Percentiles rank a stretch among this genome's conserved stretches.
phyloP scores from a whole-genome alignment of 2,113 vertebrate species.

The Alethe diademata region DNA sequence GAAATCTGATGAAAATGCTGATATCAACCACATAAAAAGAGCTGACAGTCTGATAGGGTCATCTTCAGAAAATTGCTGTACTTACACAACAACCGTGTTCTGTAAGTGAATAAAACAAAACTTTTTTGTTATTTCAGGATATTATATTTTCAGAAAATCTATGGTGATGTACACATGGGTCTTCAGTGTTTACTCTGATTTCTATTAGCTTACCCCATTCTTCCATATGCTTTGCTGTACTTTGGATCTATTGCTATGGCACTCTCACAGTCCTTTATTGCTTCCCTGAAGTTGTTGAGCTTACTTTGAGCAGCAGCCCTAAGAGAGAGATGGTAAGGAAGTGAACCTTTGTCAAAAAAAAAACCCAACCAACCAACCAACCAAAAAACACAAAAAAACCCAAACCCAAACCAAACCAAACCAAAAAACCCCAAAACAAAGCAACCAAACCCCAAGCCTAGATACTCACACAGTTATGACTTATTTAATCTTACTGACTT shows the following conservation, averaged over 20 bases:
- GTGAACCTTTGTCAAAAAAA: not conserved
- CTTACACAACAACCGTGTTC: not conserved
- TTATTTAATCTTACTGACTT: not conserved
- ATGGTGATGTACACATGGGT: not conserved
- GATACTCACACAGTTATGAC: not conserved
- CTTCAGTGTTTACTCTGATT: not conserved
- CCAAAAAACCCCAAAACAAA: not conserved
- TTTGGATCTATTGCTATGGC: conserved; percentile 92
- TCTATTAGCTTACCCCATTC: conserved; percentile 89
- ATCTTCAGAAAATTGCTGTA: not conserved
- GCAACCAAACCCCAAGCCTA: not conserved
- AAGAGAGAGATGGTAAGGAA: not conserved
- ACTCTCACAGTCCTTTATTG: conserved; percentile 90
- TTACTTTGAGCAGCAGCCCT: conserved; percentile 98
- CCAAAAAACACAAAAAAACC: not conserved
- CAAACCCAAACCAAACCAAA: not conserved
- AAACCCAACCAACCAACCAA: not conserved
- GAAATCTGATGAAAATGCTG: not conserved
- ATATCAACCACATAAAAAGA: not conserved
- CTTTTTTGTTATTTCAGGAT: too few species aligned
- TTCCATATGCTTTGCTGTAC: conserved; percentile 97
- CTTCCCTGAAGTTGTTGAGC: conserved; percentile 88
- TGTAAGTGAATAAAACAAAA: not conserved
- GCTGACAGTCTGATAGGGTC: not conserved
- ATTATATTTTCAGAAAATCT: not conserved